Conservation (phyloP, 2,797 vertebrate genomes). For the Phoxinus dragarum region DNA sequence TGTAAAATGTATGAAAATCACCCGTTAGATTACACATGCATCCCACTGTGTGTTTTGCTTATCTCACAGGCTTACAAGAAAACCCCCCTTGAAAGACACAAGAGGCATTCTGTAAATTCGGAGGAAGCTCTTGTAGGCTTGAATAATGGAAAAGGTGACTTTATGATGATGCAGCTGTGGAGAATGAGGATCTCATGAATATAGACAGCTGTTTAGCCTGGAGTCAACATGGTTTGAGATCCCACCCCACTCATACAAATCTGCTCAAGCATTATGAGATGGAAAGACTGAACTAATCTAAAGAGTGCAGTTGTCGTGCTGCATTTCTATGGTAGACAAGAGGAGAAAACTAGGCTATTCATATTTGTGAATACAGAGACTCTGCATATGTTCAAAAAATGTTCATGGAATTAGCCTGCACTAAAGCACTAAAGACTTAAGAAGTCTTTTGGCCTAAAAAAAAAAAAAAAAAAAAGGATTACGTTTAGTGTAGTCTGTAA, state of each 20-base stretch:
- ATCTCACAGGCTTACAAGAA: constrained; percentile 6
- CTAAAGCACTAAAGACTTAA: not conserved
- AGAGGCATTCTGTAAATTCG: constrained; percentile 43
- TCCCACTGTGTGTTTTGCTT: constrained; percentile 26
- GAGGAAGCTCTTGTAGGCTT: constrained; percentile 33
- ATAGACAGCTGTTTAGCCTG: constrained; percentile 65
- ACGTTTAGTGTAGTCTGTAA: not conserved
- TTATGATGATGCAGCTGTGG: constrained; percentile 46
- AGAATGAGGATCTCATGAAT: constrained; percentile 60
- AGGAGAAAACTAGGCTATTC: not conserved
- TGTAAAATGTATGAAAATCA: constrained; percentile 8
- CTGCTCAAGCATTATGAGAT: constrained; percentile 46
- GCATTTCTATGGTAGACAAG: constrained; percentile 18
- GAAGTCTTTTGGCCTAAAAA: not conserved
- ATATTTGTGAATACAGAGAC: not conserved
- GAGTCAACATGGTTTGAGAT: constrained; percentile 51
- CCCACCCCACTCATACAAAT: constrained; percentile 47
- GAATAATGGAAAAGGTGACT: constrained; percentile 55
- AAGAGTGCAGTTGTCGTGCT: constrained; percentile 25
- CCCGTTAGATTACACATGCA: constrained; percentile 10
- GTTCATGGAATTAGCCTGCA: not conserved
- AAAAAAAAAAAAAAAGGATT: not conserved
- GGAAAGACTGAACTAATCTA: constrained; percentile 44
- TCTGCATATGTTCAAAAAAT: not conserved
- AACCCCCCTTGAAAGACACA: not conserved